Percentiles rank a stretch among this genome's conserved stretches.
phyloP scores from a whole-genome alignment of 2,113 vertebrate species.

The Rhodinocichla rosea region DNA sequence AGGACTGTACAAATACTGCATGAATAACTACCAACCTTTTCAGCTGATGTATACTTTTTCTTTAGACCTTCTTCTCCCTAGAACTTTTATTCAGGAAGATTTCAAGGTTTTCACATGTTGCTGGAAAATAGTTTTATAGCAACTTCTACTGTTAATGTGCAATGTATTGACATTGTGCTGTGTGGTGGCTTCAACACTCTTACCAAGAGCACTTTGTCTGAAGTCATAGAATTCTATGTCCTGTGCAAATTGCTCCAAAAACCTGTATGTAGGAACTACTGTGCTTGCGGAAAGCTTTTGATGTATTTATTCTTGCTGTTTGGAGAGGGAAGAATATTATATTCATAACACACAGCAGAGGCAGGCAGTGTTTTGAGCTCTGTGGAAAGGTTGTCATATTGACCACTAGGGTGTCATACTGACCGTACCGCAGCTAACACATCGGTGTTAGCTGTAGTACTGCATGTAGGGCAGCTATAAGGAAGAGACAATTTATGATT shows the following conservation, averaged over 20 bases:
- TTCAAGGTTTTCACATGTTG: neutral
- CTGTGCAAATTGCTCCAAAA: neutral
- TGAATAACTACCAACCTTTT: neutral
- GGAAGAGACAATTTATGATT: neutral
- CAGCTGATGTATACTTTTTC: neutral
- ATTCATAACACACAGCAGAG: neutral
- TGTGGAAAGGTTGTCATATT: neutral
- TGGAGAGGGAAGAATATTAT: neutral
- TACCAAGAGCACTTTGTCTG: neutral
- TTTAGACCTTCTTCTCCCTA: neutral
- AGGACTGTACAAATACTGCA: neutral
- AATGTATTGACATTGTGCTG: neutral
- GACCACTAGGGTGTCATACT: neutral
- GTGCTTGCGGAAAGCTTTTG: neutral
- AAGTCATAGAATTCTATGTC: neutral
- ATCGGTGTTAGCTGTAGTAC: neutral
- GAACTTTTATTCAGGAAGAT: neutral
- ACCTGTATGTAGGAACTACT: neutral
- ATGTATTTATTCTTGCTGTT: neutral
- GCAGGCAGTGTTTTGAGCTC: neutral
- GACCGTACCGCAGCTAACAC: neutral
- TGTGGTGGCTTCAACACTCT: neutral
- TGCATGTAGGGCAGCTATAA: neutral
- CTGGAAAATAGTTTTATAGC: neutral
- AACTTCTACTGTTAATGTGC: neutral